Evolutionary conservation across 2,888 invertebrate genomes (phyloP).

Genomic region (Leptarthrus brevirostris): DNA sequence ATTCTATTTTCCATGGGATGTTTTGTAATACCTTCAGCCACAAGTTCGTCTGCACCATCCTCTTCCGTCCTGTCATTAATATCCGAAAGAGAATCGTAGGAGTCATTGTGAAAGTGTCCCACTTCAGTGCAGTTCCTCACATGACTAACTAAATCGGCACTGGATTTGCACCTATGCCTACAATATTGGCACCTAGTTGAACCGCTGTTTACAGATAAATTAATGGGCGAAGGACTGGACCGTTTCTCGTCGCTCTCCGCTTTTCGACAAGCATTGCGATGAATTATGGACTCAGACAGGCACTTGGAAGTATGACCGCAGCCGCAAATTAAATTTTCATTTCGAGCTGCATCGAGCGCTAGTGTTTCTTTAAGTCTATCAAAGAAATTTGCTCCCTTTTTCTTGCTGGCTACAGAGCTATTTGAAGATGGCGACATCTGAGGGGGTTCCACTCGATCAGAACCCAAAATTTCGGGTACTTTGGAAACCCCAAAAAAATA

Average conservation of each 20-base stretch:
- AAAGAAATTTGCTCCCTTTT: conserved; percentile 80
- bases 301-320: conserved; percentile 85
- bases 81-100: conserved; percentile 62
- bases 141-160: conserved; percentile 80
- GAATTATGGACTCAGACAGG: conserved; percentile 82
- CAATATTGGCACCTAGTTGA: conserved; percentile 88
- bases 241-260: conserved; percentile 61
- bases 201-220: conserved; percentile 67
- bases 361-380: conserved; percentile 83
- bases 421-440: conserved; percentile 61
- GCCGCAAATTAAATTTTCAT: conserved; percentile 76
- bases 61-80: conserved; percentile 65
- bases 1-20: conserved; percentile 86
- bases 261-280: conserved; percentile 76
- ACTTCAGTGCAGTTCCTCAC: conserved; percentile 77
- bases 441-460: conserved; percentile 56
- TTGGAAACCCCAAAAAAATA: conserved; percentile 63
- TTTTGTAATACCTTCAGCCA: conserved; percentile 63
- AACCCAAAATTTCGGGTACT: conserved; percentile 57
- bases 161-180: conserved; percentile 87
- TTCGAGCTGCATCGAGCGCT: conserved; percentile 73
- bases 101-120: conserved; percentile 63
- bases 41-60: conserved; percentile 61
- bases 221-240: conserved; percentile 64
- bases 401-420: conserved; percentile 57